A percentile compares a stretch with the other conserved stretches of the same genome.
These are phyloP conservation scores for Zosterops borbonicus DNA, from an alignment of 2,113 vertebrate species.

Conservation along the genomic window DNA sequence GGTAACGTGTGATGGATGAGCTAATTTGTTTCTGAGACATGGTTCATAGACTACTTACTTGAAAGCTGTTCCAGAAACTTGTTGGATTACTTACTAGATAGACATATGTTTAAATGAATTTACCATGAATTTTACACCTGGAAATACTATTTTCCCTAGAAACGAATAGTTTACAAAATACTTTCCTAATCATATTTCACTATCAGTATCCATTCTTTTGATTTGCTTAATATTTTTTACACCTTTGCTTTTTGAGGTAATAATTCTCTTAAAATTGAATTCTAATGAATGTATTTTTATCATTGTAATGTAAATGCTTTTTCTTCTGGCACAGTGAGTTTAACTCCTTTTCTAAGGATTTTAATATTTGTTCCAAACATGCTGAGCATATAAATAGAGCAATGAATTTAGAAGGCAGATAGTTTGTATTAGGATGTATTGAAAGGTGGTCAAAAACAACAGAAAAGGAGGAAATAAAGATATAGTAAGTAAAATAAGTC, in stretches of 20 bases:
- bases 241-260: constrained; percentile 16
- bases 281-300: not conserved
- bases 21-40: not conserved
- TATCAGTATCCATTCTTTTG: not conserved
- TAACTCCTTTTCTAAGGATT: not conserved
- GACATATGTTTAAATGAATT: not conserved
- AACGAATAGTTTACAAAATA: not conserved
- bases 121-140: not conserved
- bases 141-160: constrained; percentile 11
- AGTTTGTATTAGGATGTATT: not conserved
- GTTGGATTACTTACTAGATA: not conserved
- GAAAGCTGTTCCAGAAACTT: constrained; percentile 37
- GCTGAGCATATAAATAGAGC: not conserved
- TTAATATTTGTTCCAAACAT: constrained; percentile 13
- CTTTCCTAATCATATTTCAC: not conserved
- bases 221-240: not conserved
- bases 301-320: not conserved
- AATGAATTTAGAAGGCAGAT: not conserved
- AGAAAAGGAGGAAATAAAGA: not conserved
- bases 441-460: not conserved
- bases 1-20: not conserved
- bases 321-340: constrained; percentile 22
- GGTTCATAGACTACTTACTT: constrained; percentile 15
- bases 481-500: not conserved
- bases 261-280: constrained; percentile 2